Evolutionary conservation across 2,888 invertebrate genomes (phyloP), one percentile per base, ranked within the genome.

Genomic region (Mongoloraphidia duomilia): DNA sequence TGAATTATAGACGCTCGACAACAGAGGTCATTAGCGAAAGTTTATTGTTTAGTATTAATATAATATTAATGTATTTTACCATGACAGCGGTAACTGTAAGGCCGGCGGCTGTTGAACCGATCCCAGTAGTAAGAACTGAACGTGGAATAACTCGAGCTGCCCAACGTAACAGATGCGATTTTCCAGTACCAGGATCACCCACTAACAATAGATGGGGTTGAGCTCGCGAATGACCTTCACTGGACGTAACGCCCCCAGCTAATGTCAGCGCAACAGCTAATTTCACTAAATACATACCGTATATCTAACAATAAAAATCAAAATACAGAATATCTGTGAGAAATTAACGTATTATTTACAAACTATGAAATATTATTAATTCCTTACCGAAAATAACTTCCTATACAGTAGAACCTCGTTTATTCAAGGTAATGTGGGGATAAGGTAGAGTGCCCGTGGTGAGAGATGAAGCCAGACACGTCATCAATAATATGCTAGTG

Each of bases 151-250:
- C 64, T 65, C 75, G 77, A 6, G 79, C 68, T 3, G 82, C 84
- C 53, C 84, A 80, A 54, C 82, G 77, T 33, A 93, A 70, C 46
- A 93, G 68, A 65, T 91, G 88, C 0, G 92, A 91, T 64, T 92
- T 92, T 6, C 89, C 92, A 1, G 91, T 90, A 11, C 92, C 91
- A 62, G 84, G 80, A 71, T 93, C 93, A 5, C 93, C 93, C 17
- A 92, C 84, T 33, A 94, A 65, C 46, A 93, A 69, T 53, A 93
- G 68, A 70, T 94, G 93, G 14, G 87, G 81, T 61, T 92, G 88
- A 3, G 89, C 88, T 52, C 93, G 64, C 1, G 74, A 72, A 58
- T 70, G 71, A 34, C 72, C 70, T 26, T 72, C 65, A 44, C 61
- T 64, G 9, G 65, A 60, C 42, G 65, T 57, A 47, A 71, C 69